Evolutionary conservation across 2,888 invertebrate species (phyloP).

Genomic region (Cataglyphis altisquamis): DNA sequence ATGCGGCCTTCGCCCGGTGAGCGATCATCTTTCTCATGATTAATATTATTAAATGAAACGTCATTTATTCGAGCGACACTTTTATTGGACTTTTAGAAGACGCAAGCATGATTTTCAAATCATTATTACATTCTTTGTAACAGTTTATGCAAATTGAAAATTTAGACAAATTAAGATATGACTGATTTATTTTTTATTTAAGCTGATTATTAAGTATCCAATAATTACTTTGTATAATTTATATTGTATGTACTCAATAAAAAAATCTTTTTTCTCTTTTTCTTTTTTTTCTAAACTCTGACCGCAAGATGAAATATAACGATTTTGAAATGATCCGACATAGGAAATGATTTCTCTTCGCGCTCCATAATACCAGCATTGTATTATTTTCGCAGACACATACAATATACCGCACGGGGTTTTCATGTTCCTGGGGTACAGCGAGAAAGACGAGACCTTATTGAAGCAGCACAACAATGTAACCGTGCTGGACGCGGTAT

Average conservation of each 20-base stretch:
- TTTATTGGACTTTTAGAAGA: constrained; percentile 4
- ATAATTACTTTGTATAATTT: background rate
- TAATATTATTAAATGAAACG: background rate
- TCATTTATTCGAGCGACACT: background rate
- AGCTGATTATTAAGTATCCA: background rate
- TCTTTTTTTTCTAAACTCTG: background rate
- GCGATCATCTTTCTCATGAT: constrained; percentile 58
- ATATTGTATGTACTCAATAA: background rate
- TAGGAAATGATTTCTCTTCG: constrained; percentile 7
- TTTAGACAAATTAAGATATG: background rate
- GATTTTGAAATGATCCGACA: background rate
- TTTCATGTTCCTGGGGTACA: constrained; percentile 95
- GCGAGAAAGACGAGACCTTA: constrained; percentile 94
- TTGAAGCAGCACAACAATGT: constrained; percentile 94
- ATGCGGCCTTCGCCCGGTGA: constrained; percentile 93
- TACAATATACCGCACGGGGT: constrained; percentile 94
- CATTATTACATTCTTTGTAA: background rate
- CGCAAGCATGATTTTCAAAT: background rate
- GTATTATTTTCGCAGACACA: constrained; percentile 87
- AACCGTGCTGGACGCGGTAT: constrained; percentile 94
- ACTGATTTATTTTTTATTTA: background rate
- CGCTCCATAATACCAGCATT: constrained; percentile 9
- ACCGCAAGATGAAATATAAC: background rate
- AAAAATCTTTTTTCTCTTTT: too few species aligned
- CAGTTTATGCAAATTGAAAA: background rate